Percentiles rank a stretch among this genome's conserved stretches.
Conservation (phyloP, 2,888 invertebrate species). For the Linnaemya vulpina region DNA sequence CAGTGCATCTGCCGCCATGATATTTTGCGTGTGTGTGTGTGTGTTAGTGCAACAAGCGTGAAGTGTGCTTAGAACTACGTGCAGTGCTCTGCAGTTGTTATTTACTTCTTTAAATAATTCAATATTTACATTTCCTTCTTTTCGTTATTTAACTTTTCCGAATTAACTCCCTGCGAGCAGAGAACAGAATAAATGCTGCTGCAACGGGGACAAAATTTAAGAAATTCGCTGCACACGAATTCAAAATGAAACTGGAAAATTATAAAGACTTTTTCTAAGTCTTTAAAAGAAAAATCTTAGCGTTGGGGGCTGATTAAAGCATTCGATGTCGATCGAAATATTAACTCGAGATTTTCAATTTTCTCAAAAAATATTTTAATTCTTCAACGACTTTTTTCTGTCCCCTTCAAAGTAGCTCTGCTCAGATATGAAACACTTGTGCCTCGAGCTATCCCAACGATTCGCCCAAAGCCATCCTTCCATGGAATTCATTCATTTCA, state of each 20-base stretch:
- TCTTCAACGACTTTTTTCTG: too few relatives aligned
- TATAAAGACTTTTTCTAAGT: not conserved
- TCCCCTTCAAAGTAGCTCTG: too few relatives aligned
- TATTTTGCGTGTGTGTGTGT: conserved; percentile 3
- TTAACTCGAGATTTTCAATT: too few relatives aligned
- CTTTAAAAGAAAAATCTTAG: too few relatives aligned
- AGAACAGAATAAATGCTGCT: not conserved
- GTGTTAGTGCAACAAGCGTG: conserved; percentile 1
- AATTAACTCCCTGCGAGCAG: not conserved
- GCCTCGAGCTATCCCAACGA: too few relatives aligned
- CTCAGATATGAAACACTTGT: too few relatives aligned
- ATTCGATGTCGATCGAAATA: too few relatives aligned
- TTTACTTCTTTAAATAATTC: conserved; percentile 56
- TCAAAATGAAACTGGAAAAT: conserved; percentile 1
- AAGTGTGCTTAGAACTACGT: conserved; percentile 11
- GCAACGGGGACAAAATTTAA: not conserved
- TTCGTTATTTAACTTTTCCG: conserved; percentile 15
- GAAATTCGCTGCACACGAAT: not conserved
- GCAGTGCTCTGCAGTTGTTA: conserved; percentile 11
- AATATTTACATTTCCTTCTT: conserved; percentile 42
- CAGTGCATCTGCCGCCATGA: not conserved
- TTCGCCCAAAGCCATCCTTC: too few relatives aligned
- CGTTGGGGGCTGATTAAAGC: too few relatives aligned
- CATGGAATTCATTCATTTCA: too few relatives aligned
- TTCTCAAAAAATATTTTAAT: too few relatives aligned